phyloP scores from a whole-genome alignment of 2,888 invertebrate species.

The Caenorhabditis angaria region DNA sequence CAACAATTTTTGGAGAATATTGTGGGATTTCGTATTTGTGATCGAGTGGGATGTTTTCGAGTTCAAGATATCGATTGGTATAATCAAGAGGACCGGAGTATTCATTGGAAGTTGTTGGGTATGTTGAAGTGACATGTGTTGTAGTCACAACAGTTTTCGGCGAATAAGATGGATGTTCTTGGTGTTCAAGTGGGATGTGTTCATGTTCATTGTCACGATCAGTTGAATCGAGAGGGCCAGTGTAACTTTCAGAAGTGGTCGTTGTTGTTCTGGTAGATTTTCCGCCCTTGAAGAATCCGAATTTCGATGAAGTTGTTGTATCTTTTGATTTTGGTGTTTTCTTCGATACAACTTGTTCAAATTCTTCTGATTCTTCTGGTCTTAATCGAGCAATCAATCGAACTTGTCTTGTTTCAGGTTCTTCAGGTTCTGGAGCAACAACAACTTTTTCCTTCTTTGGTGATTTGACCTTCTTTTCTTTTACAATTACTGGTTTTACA shows the following conservation, averaged over 20 bases:
- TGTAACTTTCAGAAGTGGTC: slow-evolving; percentile 16
- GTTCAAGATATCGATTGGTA: slow-evolving; percentile 22
- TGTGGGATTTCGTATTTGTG: slow-evolving; percentile 15
- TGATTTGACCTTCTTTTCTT: slow-evolving; percentile 8
- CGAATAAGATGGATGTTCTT: slow-evolving; percentile 22
- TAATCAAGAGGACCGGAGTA: slow-evolving; percentile 35
- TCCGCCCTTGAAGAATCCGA: slow-evolving; percentile 14
- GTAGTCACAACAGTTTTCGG: slow-evolving; percentile 16
- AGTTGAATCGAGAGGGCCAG: slow-evolving; percentile 30
- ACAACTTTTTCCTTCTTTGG: slow-evolving; percentile 12
- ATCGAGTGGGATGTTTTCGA: slow-evolving; percentile 31
- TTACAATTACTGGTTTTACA: neutral
- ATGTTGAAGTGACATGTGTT: slow-evolving; percentile 10
- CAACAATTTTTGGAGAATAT: slow-evolving; percentile 26
- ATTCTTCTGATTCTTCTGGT: slow-evolving; percentile 10
- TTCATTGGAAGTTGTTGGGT: slow-evolving; percentile 11
- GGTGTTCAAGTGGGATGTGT: slow-evolving; percentile 20
- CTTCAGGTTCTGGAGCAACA: slow-evolving; percentile 5
- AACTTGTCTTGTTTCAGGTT: slow-evolving; percentile 20
- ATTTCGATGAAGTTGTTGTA: slow-evolving; percentile 10
- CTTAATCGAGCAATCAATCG: slow-evolving; percentile 17
- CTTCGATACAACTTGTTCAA: slow-evolving; percentile 15
- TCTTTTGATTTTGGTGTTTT: slow-evolving; percentile 25
- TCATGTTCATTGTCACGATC: slow-evolving; percentile 29
- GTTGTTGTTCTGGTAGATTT: neutral